Evolutionary conservation across 2,113 vertebrate genomes (phyloP), one percentile per base, ranked within the genome.

Genomic region (Drymodes brunneopygia): DNA sequence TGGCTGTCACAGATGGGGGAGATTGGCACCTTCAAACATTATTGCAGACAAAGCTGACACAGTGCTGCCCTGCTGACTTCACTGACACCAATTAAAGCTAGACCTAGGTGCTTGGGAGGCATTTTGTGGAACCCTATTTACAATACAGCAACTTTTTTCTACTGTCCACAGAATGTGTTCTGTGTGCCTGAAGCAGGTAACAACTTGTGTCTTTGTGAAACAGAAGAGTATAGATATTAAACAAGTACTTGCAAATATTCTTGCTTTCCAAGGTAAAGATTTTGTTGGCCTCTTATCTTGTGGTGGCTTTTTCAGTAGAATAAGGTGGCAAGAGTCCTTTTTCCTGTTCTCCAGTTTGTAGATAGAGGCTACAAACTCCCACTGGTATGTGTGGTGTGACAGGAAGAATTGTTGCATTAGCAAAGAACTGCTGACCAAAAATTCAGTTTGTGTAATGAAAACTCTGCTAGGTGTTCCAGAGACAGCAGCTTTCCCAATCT

Each of bases 311-410:
- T 88, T 56, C 53, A 35, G 35, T 54, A 57, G 13, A 70, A 45
- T 42, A 85, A 79, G 13, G 11, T 50, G 29, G 33, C 14, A 47
- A 28, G 13, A 44, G 8, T 45, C 15, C 14, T n/a, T 86, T 77
- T 84, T 86, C 27, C 16, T 67, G 4, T 60, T 80, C 33, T 92
- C 15, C 50, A 77, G 5, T 10, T 72, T 57, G 10, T 44, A 7
- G 16, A 9, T 6, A 65, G 12, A 83, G 24, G 50, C 51, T 92
- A 58, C 6, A 48, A 73, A 22, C 27, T 86, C 36, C 45, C 31
- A 29, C 10, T 75, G 44, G 20, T 83, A 60, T 65, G 14, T 4
- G 1, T 60, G 57, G 21, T 11, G 47, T 0, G 0, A 70, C 9
- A 86, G 45, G 28, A 86, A 65, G 31, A 77, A 50, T 36, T 36